Evolutionary conservation across 1,140 invertebrate genomes (phyloP).

Genomic region (Drosophila bifasciata): DNA sequence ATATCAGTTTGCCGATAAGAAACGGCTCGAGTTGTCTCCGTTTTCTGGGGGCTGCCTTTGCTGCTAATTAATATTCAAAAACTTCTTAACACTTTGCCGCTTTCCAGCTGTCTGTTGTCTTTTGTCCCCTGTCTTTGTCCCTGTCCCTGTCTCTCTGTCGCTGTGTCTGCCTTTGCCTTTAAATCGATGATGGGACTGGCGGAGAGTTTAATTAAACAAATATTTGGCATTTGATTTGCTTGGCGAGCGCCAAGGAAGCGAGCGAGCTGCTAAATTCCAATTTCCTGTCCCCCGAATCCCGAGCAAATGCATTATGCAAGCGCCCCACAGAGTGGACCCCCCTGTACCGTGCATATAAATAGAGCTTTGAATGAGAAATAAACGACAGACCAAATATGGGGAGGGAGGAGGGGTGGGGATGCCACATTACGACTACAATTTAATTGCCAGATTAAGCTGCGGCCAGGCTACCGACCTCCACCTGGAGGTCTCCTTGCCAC

Average conservation of each 20-base stretch:
- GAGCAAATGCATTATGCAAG: constrained; percentile 35
- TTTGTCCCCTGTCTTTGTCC: too few species aligned
- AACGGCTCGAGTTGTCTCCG: neutral
- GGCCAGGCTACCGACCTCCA: too few species aligned
- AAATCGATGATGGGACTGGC: constrained; percentile 36
- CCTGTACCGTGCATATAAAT: constrained; percentile 3
- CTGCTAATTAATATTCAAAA: constrained; percentile 58
- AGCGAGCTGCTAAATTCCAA: constrained; percentile 28
- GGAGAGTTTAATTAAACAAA: constrained; percentile 52
- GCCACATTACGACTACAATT: neutral
- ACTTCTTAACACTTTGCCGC: constrained; percentile 57
- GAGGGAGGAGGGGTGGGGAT: neutral
- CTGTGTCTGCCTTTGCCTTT: constrained; percentile 8
- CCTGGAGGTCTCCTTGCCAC: too few species aligned
- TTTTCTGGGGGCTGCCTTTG: constrained; percentile 6
- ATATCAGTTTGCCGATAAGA: constrained; percentile 45
- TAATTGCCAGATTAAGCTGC: constrained; percentile 23
- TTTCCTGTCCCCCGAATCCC: constrained; percentile 36
- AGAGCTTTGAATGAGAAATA: constrained; percentile 17
- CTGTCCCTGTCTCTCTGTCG: constrained; percentile 21
- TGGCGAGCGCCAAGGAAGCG: neutral
- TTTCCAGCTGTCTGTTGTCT: neutral
- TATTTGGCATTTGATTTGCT: constrained; percentile 49
- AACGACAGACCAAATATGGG: neutral
- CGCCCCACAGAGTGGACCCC: too few species aligned